These are phyloP conservation scores for Trypoxylon attenuatum DNA, from an alignment of 2,888 invertebrate species.

Conservation along the genomic window DNA sequence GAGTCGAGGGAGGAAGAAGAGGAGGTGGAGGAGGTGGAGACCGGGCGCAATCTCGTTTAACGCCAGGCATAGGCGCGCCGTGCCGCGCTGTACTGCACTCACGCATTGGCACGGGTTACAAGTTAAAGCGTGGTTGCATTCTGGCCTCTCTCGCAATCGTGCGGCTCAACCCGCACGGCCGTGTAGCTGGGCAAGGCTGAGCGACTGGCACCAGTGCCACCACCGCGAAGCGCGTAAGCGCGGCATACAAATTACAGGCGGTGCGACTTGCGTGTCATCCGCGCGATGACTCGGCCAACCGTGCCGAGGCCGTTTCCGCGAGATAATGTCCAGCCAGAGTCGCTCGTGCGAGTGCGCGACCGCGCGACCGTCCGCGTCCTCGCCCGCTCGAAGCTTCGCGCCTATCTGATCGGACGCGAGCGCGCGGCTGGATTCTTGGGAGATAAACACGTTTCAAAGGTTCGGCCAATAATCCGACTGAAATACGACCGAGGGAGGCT, in stretches of 20 bases:
- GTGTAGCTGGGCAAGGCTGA: neutral
- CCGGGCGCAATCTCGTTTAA: slow-evolving; percentile 24
- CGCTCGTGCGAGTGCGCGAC: neutral
- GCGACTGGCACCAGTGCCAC: too few species aligned
- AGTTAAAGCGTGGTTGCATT: slow-evolving; percentile 33
- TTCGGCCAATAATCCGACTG: neutral
- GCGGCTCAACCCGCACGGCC: slow-evolving; percentile 10
- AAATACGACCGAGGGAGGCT: neutral
- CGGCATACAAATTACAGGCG: slow-evolving; percentile 38
- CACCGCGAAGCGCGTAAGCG: too few species aligned
- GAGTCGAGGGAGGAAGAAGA: neutral
- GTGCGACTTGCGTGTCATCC: slow-evolving; percentile 30
- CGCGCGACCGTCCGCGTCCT: neutral
- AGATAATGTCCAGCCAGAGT: slow-evolving; percentile 8
- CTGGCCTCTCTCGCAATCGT: slow-evolving; percentile 16
- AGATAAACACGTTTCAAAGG: neutral
- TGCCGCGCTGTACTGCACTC: neutral
- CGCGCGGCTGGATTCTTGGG: neutral
- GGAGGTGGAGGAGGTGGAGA: slow-evolving; percentile 1
- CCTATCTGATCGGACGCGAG: neutral
- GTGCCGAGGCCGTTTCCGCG: slow-evolving; percentile 7
- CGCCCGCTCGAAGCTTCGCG: neutral
- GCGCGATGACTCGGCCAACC: slow-evolving; percentile 28
- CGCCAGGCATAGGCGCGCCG: slow-evolving; percentile 10
- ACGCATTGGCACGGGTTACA: slow-evolving; percentile 27